A percentile compares a stretch with the other conserved stretches of the same genome.
phyloP scores from a whole-genome alignment of 2,888 invertebrate species.

The Gibbula magus region DNA sequence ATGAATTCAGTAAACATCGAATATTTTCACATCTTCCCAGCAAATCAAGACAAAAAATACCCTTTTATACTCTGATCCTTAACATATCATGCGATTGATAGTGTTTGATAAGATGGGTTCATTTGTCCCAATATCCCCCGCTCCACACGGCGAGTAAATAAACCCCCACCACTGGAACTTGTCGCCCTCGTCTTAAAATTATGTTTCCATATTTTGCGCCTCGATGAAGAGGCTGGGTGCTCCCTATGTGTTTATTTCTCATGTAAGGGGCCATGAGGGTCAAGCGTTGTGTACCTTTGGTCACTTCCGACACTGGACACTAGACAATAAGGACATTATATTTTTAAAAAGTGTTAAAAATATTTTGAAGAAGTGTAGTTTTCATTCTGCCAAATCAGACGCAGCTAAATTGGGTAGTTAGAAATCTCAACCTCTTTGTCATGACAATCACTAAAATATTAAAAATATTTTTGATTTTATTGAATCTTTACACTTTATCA shows the following conservation, averaged over 20 bases:
- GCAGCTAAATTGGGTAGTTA: no score
- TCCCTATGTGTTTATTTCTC: not conserved
- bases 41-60: slow-evolving; percentile 2
- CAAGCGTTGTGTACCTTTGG: not conserved
- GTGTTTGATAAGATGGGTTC: not conserved
- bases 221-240: not conserved
- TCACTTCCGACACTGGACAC: no score
- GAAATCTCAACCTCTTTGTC: no score
- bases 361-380: no score
- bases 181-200: slow-evolving; percentile 11
- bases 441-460: no score
- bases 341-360: no score
- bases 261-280: not conserved
- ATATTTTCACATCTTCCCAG: slow-evolving; percentile 6
- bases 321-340: no score
- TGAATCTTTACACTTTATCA: no score
- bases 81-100: not conserved
- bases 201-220: slow-evolving; percentile 12
- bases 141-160: not conserved
- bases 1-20: not conserved
- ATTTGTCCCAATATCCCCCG: not conserved
- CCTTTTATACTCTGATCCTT: not conserved
- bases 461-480: no score
- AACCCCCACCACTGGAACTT: slow-evolving; percentile 1
- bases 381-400: no score